phyloP scores from a whole-genome alignment of 2,888 invertebrate genomes.

The Noctua fimbriata region DNA sequence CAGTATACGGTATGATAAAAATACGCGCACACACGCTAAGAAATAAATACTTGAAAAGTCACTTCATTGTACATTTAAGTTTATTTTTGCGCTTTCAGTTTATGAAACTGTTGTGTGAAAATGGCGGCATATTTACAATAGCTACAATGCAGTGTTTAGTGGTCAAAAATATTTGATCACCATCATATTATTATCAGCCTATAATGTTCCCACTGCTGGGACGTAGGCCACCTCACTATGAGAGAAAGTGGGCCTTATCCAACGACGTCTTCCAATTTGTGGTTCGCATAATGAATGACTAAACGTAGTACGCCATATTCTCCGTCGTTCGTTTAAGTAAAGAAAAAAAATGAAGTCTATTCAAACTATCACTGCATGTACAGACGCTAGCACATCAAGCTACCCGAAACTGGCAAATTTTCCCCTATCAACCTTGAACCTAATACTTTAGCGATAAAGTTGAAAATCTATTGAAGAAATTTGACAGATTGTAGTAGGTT shows the following conservation, averaged over 20 bases:
- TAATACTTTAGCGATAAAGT: too few species aligned
- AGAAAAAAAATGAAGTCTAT: background rate
- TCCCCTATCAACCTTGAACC: too few species aligned
- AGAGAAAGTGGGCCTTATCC: background rate
- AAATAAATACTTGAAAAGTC: constrained; percentile 51
- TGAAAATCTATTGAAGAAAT: too few species aligned
- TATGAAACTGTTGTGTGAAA: constrained; percentile 19
- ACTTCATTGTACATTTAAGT: constrained; percentile 24
- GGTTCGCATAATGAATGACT: background rate
- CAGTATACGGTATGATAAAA: constrained; percentile 3
- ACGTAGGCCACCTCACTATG: background rate
- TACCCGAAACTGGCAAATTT: too few species aligned
- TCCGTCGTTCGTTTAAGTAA: background rate
- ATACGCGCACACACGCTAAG: constrained; percentile 19
- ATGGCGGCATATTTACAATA: background rate
- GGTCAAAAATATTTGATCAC: too few species aligned
- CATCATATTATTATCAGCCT: background rate
- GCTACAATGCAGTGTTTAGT: background rate
- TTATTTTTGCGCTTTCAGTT: constrained; percentile 39
- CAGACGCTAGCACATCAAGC: too few species aligned
- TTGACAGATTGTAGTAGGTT: too few species aligned
- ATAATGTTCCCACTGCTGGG: background rate
- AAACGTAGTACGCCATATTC: background rate
- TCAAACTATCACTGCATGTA: background rate
- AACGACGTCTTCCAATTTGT: background rate